These are phyloP conservation scores for Dendrocincla fuliginosa DNA, from an alignment of 2,797 vertebrate species.

Conservation along the genomic window DNA sequence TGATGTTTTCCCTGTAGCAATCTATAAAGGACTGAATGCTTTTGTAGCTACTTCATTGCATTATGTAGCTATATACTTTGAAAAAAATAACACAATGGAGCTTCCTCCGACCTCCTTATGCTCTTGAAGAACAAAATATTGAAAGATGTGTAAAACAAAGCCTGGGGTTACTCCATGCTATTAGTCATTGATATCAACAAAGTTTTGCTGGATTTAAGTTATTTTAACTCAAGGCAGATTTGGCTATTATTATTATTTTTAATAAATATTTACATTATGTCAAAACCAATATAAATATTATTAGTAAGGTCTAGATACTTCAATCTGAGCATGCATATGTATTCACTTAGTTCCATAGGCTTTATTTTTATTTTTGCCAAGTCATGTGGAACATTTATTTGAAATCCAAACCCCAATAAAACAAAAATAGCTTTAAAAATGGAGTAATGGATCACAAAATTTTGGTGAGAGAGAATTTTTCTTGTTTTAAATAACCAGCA, in stretches of 20 bases:
- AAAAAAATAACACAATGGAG: neutral
- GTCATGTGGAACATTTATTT: neutral
- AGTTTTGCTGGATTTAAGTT: neutral
- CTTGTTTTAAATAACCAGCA: neutral
- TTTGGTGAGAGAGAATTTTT: neutral
- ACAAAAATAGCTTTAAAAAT: neutral
- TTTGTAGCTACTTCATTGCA: neutral
- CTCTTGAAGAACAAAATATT: neutral
- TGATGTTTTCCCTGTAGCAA: neutral
- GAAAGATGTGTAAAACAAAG: neutral
- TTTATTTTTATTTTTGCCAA: neutral
- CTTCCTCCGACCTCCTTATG: neutral
- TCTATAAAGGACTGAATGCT: neutral
- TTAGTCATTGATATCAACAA: neutral
- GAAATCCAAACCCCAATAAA: slow-evolving; percentile 2
- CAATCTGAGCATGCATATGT: neutral
- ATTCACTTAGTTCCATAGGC: neutral
- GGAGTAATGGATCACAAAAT: neutral
- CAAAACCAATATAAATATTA: neutral
- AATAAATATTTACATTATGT: neutral
- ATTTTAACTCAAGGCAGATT: neutral
- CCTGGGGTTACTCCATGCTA: neutral
- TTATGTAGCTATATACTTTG: neutral
- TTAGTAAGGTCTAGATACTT: neutral
- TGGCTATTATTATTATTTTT: neutral